Percentiles rank a stretch among this genome's conserved stretches.
Conservation (phyloP, 2,113 vertebrate species). For the Gambusia affinis region DNA sequence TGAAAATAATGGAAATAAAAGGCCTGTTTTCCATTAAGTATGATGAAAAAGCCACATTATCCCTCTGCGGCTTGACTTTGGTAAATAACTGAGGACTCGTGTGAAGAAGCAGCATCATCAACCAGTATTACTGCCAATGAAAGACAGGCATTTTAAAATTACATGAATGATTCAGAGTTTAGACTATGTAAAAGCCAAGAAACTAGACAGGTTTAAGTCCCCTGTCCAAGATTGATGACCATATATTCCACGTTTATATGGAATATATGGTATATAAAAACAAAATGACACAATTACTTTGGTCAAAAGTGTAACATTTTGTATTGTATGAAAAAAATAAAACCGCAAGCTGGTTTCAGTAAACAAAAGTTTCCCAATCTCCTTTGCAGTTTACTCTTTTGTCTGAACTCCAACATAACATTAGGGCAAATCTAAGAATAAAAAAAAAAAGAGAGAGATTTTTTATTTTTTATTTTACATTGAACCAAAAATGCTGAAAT, state of each 20-base stretch:
- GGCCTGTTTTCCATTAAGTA: conserved; percentile 19
- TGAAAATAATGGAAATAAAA: conserved; percentile 35
- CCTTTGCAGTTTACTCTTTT: no score
- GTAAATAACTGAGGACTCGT: conserved; percentile 16
- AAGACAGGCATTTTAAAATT: conserved; percentile 45
- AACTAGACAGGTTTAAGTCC: conserved; percentile 37
- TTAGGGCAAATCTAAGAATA: no score
- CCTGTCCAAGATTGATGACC: conserved; percentile 21
- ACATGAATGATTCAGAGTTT: conserved; percentile 31
- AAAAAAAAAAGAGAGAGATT: no score
- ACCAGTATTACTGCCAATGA: conserved; percentile 41
- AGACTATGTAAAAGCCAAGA: conserved; percentile 29
- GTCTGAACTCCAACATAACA: no score
- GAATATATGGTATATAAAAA: not conserved
- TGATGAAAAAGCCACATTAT: conserved; percentile 23
- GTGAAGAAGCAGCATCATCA: conserved; percentile 50
- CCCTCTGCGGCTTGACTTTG: conserved; percentile 33
- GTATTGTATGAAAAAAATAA: conserved; percentile 13
- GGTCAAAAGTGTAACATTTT: conserved; percentile 1
- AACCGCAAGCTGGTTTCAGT: no score
- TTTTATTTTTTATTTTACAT: no score
- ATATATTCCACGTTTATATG: no score
- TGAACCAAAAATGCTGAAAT: no score
- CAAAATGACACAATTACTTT: conserved; percentile 27
- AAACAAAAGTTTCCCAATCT: no score